Conservation (phyloP, 1,140 invertebrate species). For the Hypothenemus hampei region DNA sequence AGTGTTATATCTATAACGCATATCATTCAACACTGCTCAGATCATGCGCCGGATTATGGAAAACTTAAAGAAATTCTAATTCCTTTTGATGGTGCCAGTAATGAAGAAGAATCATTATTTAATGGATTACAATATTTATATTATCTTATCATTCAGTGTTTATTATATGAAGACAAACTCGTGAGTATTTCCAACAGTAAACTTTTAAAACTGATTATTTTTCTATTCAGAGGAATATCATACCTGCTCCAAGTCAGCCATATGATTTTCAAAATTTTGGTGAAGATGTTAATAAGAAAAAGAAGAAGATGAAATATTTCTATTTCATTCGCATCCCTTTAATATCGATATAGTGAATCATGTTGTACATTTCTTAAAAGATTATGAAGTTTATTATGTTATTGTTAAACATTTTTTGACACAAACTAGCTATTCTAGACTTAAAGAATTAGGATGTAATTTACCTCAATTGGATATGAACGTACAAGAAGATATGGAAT, state of each 20-base stretch:
- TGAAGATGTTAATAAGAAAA: background rate
- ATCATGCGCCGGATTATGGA: conserved; percentile 3
- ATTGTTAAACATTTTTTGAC: conserved; percentile 2
- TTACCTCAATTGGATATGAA: conserved; percentile 7
- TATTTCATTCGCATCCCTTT: conserved; percentile 12
- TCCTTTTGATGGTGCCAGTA: background rate
- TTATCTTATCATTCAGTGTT: conserved; percentile 5
- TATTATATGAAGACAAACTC: conserved; percentile 10
- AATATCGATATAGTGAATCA: conserved; percentile 8
- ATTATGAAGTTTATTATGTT: conserved; percentile 1
- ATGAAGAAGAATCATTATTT: background rate
- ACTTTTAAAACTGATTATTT: background rate
- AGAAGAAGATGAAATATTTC: background rate
- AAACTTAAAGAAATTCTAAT: conserved; percentile 7
- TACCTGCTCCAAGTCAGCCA: background rate
- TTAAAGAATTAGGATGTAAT: conserved; percentile 9
- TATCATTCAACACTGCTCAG: conserved; percentile 14
- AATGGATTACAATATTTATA: conserved; percentile 16
- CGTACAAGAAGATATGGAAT: conserved; percentile 16
- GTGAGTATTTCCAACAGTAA: background rate
- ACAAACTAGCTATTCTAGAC: background rate
- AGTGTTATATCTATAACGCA: conserved; percentile 6
- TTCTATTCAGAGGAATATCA: background rate
- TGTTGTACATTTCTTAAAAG: conserved; percentile 12
- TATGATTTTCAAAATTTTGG: conserved; percentile 7